Evolutionary conservation across 2,888 invertebrate species (phyloP).

Genomic region (Argyresthia albistria): DNA sequence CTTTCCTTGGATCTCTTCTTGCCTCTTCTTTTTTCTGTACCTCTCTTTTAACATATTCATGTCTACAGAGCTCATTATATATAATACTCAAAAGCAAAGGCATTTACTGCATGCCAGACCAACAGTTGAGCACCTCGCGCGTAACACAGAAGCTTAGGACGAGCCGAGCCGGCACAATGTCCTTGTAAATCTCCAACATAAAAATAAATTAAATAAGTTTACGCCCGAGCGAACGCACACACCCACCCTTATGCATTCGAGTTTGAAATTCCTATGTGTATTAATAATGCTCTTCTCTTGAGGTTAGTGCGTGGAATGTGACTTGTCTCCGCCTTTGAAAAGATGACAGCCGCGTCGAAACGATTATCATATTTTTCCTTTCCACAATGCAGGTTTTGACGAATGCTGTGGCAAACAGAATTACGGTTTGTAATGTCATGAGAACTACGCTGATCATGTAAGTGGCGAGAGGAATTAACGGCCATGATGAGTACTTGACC

Average conservation of each 20-base stretch:
- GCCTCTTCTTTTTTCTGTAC: too few relatives aligned
- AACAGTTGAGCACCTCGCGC: conserved; percentile 11
- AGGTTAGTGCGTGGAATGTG: conserved; percentile 40
- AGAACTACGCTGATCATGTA: too few relatives aligned
- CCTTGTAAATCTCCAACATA: conserved; percentile 29
- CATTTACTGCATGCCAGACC: neutral
- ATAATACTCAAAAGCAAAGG: too few relatives aligned
- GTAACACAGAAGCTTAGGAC: conserved; percentile 36
- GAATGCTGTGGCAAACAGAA: neutral
- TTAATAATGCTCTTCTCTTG: conserved; percentile 22
- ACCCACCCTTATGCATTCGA: conserved; percentile 1
- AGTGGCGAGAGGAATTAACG: too few relatives aligned
- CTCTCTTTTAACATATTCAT: too few relatives aligned
- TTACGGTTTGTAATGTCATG: neutral
- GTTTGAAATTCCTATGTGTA: conserved; percentile 15
- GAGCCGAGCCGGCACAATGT: conserved; percentile 24
- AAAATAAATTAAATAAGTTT: neutral
- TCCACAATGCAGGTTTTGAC: neutral
- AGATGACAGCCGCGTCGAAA: conserved; percentile 30
- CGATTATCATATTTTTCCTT: neutral
- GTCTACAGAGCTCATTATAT: neutral
- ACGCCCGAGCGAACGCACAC: neutral
- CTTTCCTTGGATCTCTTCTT: too few relatives aligned
- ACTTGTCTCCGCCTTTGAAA: conserved; percentile 21
- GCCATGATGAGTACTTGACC: too few relatives aligned